Evolutionary conservation across 2,888 invertebrate species (phyloP), one percentile per base, ranked within the genome.

Genomic region (Idaea dimidiata): DNA sequence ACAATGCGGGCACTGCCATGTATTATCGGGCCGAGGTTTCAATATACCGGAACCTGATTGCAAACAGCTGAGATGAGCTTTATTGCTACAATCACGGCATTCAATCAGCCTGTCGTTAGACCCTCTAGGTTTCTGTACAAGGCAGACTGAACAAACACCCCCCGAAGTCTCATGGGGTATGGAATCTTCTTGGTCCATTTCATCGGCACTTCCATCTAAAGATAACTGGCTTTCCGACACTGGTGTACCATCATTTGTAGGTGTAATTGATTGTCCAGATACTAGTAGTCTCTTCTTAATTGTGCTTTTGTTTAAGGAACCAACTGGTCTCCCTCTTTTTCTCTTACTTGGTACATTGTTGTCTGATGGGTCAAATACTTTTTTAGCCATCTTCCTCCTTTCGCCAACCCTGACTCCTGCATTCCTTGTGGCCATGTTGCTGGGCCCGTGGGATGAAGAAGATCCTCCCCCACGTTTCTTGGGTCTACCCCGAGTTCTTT

Each of bases 1-100:
- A 78, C 98, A 98, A 79, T 97, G 96, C 60, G 96, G 96, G 82
- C 98, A 98, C 76, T 97, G 97, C 97, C 97, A 98, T 33, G 95
- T 94, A 71, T 94, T 94, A 71, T 95, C 95, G 55, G 94, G 94
- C 58, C 94, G 87, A 71, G 94, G 93, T 79, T 95, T 94, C 58
- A 94, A 83, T 81, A 95, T 93, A 73, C 95, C 94, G 72, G 95
- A 94, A 14, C 95, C 95, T 59, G 94, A 93, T 75, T 95, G 95
- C 57, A 96, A 92, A 75, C 96, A 96, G 67, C 93, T 94, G 17
- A 94, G 92, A 82, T 96, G 96, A 59, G 95, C 96, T 93, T 95
- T 95, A 70, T 95, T 95, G 63, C 94, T 95, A 73, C 96, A 96
- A 81, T 96, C 96, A 31, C 95, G 84, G 77, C 96, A 96, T 70